These are phyloP conservation scores for Sebastes itinus DNA, from an alignment of 2,797 vertebrate genomes.

Conservation along the genomic window DNA sequence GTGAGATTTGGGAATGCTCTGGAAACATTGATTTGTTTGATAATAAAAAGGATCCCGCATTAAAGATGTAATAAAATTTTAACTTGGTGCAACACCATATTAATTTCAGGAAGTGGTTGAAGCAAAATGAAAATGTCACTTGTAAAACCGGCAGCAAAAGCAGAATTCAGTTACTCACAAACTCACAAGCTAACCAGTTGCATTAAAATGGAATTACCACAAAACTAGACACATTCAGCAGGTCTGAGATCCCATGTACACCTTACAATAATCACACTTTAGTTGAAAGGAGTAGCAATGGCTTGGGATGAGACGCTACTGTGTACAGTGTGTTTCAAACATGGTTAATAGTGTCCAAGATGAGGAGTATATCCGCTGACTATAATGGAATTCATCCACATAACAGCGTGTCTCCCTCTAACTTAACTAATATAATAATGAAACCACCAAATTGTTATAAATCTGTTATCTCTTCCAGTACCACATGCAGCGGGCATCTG, in stretches of 20 bases:
- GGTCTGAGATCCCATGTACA: background rate
- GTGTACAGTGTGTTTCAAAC: background rate
- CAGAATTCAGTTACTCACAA: background rate
- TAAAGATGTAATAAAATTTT: background rate
- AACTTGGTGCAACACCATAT: background rate
- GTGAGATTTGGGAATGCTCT: background rate
- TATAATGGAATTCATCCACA: background rate
- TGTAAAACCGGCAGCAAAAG: background rate
- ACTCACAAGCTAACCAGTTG: background rate
- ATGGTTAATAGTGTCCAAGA: background rate
- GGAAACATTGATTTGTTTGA: background rate
- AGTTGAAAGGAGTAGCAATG: background rate
- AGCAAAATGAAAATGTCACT: background rate
- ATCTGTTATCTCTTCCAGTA: background rate
- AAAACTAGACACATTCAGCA: background rate
- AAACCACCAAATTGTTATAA: background rate
- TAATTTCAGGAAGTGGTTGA: background rate
- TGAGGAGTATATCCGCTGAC: background rate
- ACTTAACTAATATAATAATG: background rate
- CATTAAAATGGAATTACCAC: background rate
- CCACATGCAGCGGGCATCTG: background rate
- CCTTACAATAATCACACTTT: background rate
- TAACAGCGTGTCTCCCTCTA: background rate
- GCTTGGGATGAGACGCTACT: background rate
- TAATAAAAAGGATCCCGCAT: background rate